Conservation (phyloP, 2,113 vertebrate species). For the Laterallus jamaicensis region DNA sequence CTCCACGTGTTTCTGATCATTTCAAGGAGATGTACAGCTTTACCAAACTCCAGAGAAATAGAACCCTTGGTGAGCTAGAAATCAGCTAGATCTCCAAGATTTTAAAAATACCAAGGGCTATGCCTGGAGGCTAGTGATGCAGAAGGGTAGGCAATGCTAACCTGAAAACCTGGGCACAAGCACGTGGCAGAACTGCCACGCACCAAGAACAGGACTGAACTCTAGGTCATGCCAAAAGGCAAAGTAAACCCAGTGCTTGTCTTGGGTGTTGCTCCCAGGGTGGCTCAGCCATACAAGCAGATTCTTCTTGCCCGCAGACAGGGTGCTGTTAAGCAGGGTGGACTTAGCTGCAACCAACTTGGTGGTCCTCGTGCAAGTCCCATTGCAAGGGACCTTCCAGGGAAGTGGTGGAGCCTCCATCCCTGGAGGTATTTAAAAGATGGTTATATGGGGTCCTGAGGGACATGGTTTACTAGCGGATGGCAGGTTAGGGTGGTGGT, state of each 20-base stretch:
- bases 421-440: too few species aligned
- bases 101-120: background rate
- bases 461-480: too few species aligned
- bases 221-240: background rate
- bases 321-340: background rate
- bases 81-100: background rate
- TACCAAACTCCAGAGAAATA: background rate
- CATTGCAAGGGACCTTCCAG: too few species aligned
- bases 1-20: conserved; percentile 50
- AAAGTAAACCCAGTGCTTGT: background rate
- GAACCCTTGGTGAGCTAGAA: background rate
- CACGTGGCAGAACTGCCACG: background rate
- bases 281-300: rapidly evolving
- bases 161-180: background rate
- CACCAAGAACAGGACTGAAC: background rate
- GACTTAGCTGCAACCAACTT: background rate
- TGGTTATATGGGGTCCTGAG: too few species aligned
- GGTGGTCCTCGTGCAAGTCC: background rate
- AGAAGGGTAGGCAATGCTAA: background rate
- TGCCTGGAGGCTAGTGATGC: background rate
- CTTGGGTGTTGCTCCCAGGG: background rate
- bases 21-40: background rate
- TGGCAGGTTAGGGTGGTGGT: too few species aligned
- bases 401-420: too few species aligned
- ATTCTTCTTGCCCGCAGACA: rapidly evolving